Percentiles rank a stretch among this genome's conserved stretches.
Conservation (phyloP, 2,113 vertebrate species). For the Phyllostomus discolor region DNA sequence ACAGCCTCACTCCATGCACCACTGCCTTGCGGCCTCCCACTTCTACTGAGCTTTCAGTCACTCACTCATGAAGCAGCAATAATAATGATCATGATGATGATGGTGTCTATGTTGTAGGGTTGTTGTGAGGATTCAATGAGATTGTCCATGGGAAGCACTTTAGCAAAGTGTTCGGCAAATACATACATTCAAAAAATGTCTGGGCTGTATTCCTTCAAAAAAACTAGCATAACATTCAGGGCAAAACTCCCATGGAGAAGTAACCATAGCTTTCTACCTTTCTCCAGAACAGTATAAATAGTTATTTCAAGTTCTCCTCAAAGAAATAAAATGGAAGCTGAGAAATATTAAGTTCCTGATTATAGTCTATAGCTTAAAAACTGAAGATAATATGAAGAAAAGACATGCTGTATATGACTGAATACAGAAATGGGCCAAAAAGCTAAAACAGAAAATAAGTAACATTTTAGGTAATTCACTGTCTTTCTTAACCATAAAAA, state of each 20-base stretch:
- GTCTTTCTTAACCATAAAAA: conserved; percentile 27
- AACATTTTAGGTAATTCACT: conserved; percentile 3
- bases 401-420: not conserved
- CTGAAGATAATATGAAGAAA: not conserved
- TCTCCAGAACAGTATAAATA: not conserved
- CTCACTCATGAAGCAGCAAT: not conserved
- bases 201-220: not conserved
- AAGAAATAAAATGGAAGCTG: not conserved
- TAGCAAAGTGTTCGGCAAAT: not conserved
- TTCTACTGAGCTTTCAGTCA: not conserved
- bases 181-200: not conserved
- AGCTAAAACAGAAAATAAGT: not conserved
- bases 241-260: not conserved
- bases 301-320: not conserved
- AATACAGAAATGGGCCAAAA: not conserved
- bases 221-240: not conserved
- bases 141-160: not conserved
- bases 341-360: not conserved
- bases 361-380: not conserved
- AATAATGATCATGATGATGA: not conserved
- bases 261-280: not conserved
- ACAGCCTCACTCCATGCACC: rapidly evolving
- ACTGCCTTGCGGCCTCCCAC: not conserved
- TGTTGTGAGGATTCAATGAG: not conserved
- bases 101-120: not conserved